Conservation (phyloP, 2,113 vertebrate species). For the Sapayoa aenigma region DNA sequence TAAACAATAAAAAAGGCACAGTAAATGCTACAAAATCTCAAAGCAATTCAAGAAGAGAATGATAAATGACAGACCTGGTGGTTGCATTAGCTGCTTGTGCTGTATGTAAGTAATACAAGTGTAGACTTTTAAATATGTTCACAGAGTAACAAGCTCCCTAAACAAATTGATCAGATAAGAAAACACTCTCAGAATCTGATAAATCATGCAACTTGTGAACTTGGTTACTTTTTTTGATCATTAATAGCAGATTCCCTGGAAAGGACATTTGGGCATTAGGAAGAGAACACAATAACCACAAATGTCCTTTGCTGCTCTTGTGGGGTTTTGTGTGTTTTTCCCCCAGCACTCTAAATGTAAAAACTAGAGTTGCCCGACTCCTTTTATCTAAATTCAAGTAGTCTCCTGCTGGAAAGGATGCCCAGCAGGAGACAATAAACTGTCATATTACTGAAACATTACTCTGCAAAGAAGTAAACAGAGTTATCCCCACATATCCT, state of each 20-base stretch:
- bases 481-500: not conserved
- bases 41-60: constrained; percentile 32
- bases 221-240: not conserved
- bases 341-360: not conserved
- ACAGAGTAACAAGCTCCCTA: not conserved
- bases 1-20: not conserved
- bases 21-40: constrained; percentile 25
- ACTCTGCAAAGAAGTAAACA: not conserved
- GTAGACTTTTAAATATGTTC: not conserved
- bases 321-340: rapidly evolving
- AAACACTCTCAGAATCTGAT: not conserved
- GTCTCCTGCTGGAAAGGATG: not conserved
- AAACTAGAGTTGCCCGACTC: not conserved
- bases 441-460: not conserved
- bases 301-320: not conserved
- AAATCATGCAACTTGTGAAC: not conserved
- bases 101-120: not conserved
- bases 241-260: not conserved
- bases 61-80: constrained; percentile 3
- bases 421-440: not conserved
- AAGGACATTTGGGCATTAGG: not conserved
- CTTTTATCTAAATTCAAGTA: not conserved
- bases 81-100: not conserved
- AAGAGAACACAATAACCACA: not conserved
- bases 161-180: not conserved